Percentiles rank a stretch among this genome's conserved stretches.
phyloP scores from a whole-genome alignment of 1,140 invertebrate genomes.

The Proctacanthus coquilletti region DNA sequence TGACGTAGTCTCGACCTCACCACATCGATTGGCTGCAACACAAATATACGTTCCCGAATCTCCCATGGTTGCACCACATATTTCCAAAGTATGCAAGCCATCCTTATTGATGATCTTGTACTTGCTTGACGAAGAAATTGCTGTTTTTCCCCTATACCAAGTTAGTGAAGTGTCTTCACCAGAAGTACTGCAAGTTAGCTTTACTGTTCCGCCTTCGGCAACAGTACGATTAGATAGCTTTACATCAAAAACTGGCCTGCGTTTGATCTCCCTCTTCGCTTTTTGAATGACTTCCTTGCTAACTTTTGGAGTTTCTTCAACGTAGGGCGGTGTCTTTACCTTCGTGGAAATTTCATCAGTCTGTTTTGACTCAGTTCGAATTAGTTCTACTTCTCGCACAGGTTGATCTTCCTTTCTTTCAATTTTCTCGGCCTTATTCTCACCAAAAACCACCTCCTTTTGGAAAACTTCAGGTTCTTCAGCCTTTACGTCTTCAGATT shows the following conservation, averaged over 20 bases:
- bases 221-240: conserved; percentile 60
- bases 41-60: conserved; percentile 28
- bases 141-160: conserved; percentile 65
- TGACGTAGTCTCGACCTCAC: conserved; percentile 29
- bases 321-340: no score
- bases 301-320: no score
- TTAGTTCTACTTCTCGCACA: no score
- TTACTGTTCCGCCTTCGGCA: conserved; percentile 52
- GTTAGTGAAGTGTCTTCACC: conserved; percentile 59
- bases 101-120: conserved; percentile 32
- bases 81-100: conserved; percentile 45
- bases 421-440: background rate
- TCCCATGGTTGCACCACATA: conserved; percentile 24
- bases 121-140: conserved; percentile 18
- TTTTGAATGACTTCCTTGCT: background rate
- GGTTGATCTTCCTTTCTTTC: background rate
- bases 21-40: conserved; percentile 26
- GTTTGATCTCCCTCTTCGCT: conserved; percentile 32
- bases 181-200: conserved; percentile 71
- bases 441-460: no score
- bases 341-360: no score
- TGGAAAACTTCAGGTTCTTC: no score
- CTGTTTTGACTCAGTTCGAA: no score
- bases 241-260: conserved; percentile 64
- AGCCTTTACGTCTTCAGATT: no score